phyloP scores from a whole-genome alignment of 2,888 invertebrate genomes.

The Protonemura montana region DNA sequence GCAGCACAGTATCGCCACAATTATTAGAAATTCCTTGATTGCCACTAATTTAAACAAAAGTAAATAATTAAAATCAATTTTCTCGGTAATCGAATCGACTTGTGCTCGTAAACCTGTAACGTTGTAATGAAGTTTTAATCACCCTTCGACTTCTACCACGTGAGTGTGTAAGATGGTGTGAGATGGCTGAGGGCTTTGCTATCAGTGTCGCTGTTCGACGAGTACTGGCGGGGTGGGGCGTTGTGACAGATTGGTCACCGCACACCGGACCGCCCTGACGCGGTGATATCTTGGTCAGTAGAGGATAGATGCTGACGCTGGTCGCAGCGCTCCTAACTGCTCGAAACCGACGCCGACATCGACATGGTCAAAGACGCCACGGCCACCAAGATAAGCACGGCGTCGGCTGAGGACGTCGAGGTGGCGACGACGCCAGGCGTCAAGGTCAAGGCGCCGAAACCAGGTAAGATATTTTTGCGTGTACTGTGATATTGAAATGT shows the following conservation, averaged over 20 bases:
- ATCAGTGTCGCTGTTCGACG: background rate
- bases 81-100: background rate
- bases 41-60: background rate
- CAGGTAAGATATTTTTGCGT: too few relatives aligned
- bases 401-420: conserved; percentile 24
- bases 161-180: background rate
- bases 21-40: background rate
- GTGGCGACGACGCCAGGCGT: background rate
- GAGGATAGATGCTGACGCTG: background rate
- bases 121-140: background rate
- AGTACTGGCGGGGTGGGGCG: background rate
- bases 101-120: background rate
- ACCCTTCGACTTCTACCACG: background rate
- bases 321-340: background rate
- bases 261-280: background rate
- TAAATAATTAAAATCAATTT: background rate
- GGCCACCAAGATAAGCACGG: conserved; percentile 1
- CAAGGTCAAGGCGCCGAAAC: conserved; percentile 19
- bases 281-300: background rate
- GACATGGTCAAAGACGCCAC: conserved; percentile 18
- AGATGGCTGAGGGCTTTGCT: background rate
- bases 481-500: too few relatives aligned
- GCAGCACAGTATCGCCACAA: too few relatives aligned
- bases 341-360: background rate
- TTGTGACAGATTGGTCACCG: background rate